Conservation (phyloP, 1,140 invertebrate genomes). For the Sminthurides bifidus region DNA sequence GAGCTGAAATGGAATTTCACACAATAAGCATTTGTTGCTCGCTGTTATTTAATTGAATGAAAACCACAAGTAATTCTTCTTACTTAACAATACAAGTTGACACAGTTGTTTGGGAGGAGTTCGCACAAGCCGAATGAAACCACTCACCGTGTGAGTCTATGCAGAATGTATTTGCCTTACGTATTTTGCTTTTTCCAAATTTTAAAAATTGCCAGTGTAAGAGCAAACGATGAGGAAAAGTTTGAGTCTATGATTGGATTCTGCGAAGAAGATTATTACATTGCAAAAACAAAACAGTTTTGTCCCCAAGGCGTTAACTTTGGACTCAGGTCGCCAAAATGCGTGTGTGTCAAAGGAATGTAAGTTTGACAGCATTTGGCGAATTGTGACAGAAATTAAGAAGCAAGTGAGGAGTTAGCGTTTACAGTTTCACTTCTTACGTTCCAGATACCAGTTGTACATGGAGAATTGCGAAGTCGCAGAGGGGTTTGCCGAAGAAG, state of each 20-base stretch:
- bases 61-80: no score
- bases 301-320: conserved; percentile 13
- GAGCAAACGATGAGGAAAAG: no score
- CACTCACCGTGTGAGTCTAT: no score
- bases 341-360: conserved; percentile 19
- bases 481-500: conserved; percentile 15
- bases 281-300: conserved; percentile 2
- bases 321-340: conserved; percentile 7
- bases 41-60: no score
- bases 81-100: no score
- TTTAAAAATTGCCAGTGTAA: no score
- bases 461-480: conserved; percentile 11
- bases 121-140: no score
- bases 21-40: no score
- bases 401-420: background rate
- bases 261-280: conserved; percentile 3
- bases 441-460: conserved; percentile 15
- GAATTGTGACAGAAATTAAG: background rate
- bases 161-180: no score
- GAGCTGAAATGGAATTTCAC: no score
- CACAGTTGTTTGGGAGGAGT: no score
- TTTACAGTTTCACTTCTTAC: background rate
- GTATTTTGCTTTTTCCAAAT: no score
- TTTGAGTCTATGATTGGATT: conserved; percentile 4
- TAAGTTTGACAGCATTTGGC: conserved; percentile 2